Evolutionary conservation across 1,140 invertebrate species (phyloP).

Genomic region (Sarcophaga peregrina): DNA sequence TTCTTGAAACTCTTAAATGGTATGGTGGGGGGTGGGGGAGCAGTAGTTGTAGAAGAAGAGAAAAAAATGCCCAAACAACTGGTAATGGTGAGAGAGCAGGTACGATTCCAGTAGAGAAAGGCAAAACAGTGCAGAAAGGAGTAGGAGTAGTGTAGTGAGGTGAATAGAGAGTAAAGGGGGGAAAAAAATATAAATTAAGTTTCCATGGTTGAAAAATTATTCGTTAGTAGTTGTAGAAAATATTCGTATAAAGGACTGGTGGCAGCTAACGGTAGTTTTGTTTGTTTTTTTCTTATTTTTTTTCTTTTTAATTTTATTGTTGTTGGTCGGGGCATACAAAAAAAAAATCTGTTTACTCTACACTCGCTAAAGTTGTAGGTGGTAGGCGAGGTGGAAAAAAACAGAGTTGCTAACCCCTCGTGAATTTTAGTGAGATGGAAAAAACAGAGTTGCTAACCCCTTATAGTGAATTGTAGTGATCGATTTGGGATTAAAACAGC

Average conservation of each 20-base stretch:
- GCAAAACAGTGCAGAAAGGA: neutral
- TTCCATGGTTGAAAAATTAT: slow-evolving; percentile 65
- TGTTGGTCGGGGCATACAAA: neutral
- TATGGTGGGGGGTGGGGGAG: slow-evolving; percentile 53
- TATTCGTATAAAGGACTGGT: neutral
- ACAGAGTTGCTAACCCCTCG: too few relatives aligned
- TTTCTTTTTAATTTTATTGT: neutral
- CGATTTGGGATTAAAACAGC: too few relatives aligned
- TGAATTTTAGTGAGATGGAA: too few relatives aligned
- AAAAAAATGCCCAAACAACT: neutral
- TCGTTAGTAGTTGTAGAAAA: slow-evolving; percentile 21
- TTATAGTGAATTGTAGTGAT: too few relatives aligned
- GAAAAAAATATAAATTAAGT: slow-evolving; percentile 65
- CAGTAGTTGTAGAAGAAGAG: neutral
- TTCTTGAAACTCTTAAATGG: slow-evolving; percentile 56
- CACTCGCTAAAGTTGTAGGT: too few relatives aligned
- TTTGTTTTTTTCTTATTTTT: slow-evolving; percentile 26
- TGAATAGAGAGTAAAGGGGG: neutral
- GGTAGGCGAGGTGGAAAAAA: too few relatives aligned
- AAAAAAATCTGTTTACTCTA: too few relatives aligned
- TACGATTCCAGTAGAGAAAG: neutral
- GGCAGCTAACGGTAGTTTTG: neutral
- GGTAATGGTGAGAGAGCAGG: neutral
- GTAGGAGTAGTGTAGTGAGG: neutral
- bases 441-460: too few relatives aligned